phyloP scores from a whole-genome alignment of 2,888 invertebrate species.

The Pecten maximus region DNA sequence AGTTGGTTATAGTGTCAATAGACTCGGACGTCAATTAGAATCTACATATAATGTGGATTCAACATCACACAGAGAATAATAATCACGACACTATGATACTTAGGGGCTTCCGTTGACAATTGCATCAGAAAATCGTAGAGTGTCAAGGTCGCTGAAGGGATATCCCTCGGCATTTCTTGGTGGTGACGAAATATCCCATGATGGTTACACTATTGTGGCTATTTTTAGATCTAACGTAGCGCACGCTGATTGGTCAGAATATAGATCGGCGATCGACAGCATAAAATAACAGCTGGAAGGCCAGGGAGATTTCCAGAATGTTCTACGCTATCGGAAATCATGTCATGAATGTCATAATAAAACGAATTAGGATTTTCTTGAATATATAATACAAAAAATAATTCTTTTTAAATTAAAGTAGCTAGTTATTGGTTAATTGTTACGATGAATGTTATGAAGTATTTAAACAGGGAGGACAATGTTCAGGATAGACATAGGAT shows the following conservation, averaged over 20 bases:
- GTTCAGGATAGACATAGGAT: too few relatives aligned
- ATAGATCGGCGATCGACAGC: not conserved
- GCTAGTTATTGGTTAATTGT: too few relatives aligned
- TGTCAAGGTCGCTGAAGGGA: not conserved
- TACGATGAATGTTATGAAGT: too few relatives aligned
- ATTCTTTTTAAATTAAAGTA: too few relatives aligned
- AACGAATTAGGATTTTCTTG: too few relatives aligned
- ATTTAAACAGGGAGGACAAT: too few relatives aligned
- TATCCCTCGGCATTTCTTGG: not conserved
- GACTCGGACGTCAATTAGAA: not conserved
- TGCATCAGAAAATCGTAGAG: conserved; percentile 26
- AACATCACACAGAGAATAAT: not conserved
- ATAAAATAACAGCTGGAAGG: not conserved
- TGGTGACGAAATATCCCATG: conserved; percentile 23
- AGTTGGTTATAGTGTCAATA: not conserved
- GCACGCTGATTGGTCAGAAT: conserved; percentile 22
- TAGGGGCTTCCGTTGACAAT: not conserved
- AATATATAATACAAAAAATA: too few relatives aligned
- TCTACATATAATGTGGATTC: not conserved
- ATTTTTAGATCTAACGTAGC: not conserved
- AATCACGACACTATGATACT: not conserved
- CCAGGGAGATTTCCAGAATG: conserved; percentile 4
- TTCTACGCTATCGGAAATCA: too few relatives aligned
- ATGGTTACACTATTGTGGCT: not conserved
- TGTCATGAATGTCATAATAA: too few relatives aligned